Evolutionary conservation across 2,888 invertebrate genomes (phyloP), one percentile per base, ranked within the genome.

Genomic region (Nematopogon swammerdamellus): DNA sequence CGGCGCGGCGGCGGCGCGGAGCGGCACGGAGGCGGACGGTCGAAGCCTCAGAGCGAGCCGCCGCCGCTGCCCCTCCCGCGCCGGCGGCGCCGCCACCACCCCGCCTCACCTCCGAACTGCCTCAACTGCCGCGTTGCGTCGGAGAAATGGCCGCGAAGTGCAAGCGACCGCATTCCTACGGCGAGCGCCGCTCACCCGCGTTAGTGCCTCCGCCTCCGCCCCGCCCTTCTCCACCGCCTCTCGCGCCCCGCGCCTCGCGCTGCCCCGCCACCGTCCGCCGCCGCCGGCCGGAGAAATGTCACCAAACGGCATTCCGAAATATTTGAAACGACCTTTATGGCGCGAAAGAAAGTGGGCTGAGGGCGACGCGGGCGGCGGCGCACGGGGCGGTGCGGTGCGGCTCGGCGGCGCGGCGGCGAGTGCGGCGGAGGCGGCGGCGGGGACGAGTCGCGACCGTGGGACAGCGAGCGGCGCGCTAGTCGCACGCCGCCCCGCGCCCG

Each of bases 401-500:
- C 17, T 16, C 11, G 49, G 51, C 17, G 30, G 17, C 36, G 46
- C n/a, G 48, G 18, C 56, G 57, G 45, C 47, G 47, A 42, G 52
- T 19, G 50, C 50, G 51, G 42, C n/a, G n/a, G 63, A 60, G 59
- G 66, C 64, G 65, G 64, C 56, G 57, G 65, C 63, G 63, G 61
- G 60, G 63, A 49, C 54, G 53, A 58, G 62, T 63, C 51, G 63
- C 68, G 75, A 72, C 75, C 72, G 74, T 77, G 82, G 82, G 82
- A 80, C 74, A 76, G 73, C 65, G 67, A 66, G 66, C 79, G 74
- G 80, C 82, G 83, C 83, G 83, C 83, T 83, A 84, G 84, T 84
- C 83, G 84, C 84, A 84, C 82, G 82, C 79, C 83, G 75, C 72
- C 73, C 72, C 72, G 70, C 72, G 69, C 74, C 80, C 67, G 65